Conservation (phyloP, 2,888 invertebrate genomes). For the Linnaemya tessellans region DNA sequence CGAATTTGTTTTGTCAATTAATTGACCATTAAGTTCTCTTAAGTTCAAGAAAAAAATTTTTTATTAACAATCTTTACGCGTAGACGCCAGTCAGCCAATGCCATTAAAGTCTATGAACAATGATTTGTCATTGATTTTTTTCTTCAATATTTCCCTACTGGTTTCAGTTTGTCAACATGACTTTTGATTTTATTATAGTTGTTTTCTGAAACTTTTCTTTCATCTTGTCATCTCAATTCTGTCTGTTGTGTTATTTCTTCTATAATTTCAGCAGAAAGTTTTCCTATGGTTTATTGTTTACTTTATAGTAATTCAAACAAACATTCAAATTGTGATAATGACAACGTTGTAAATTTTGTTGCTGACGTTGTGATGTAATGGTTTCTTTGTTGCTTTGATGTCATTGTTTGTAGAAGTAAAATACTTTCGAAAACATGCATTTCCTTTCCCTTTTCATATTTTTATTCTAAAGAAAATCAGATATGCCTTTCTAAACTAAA, state of each 20-base stretch:
- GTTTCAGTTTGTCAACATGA: constrained; percentile 52
- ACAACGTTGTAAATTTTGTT: constrained; percentile 16
- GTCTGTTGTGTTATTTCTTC: background rate
- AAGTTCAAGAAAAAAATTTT: background rate
- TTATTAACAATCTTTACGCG: background rate
- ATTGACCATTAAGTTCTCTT: constrained; percentile 45
- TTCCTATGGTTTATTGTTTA: constrained; percentile 33
- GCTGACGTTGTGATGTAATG: constrained; percentile 29
- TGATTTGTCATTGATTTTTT: constrained; percentile 56
- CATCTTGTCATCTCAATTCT: constrained; percentile 16
- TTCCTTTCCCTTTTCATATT: constrained; percentile 37
- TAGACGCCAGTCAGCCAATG: constrained; percentile 5
- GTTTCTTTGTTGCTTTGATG: background rate
- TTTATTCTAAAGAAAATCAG: background rate
- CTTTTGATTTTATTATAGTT: constrained; percentile 50
- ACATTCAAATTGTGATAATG: constrained; percentile 15
- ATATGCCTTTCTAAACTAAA: background rate
- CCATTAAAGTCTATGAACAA: constrained; percentile 25
- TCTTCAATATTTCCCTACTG: constrained; percentile 42
- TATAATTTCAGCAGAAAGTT: constrained; percentile 4
- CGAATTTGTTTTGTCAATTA: constrained; percentile 40
- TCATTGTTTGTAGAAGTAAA: constrained; percentile 1
- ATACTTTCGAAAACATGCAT: constrained; percentile 31
- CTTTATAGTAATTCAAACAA: constrained; percentile 32
- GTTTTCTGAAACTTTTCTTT: constrained; percentile 21